Base-by-base conservation (phyloP, 2,888 invertebrate genomes). In the Conchocele bisecta region DNA sequence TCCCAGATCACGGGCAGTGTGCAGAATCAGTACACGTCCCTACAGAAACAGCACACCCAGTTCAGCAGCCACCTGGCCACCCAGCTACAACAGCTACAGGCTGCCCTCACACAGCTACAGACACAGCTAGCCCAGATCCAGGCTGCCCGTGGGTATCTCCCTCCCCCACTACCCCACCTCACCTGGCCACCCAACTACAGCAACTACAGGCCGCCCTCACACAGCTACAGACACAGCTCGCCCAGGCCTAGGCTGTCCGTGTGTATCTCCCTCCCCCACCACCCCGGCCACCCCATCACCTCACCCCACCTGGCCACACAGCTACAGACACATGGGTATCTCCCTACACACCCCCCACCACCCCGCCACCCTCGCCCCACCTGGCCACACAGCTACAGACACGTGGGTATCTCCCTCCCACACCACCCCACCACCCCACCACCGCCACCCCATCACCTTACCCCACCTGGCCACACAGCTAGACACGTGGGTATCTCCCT, bases 1-100 rank as follows among this genome's bases (percentile, higher is more conserved):
- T 93, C 95, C 6, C 94, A 95, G 77, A 94, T 97, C 71, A 94
- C 95, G 4, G 94, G 94, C 79, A 94, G 95, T 76, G 96, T 97
- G 5, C 96, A 97, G 91, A 93, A 94, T 33, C 91, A 91, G 66
- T 96, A 97, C 87, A 96, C 96, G 86, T 94, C 94, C 92, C 96
- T 97, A 88, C 95, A 97, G 92, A 94, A 95, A 41, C 99, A 99
- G 89, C 99, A 99, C 92, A 96, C 97, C 91, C 96, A 98, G 13
- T 99, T 98, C 90, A 96, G 97, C 13, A 94, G 95, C 67, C 99
- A 99, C 92, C 95, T 98, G 6, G 85, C 86, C 64, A 72, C 69
- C 11, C 71, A 93, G 92, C 80, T 93, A 91, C 86, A 92, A 53
- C 87, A 86, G 48, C 84, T 89, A 39, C 91, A 91, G 73, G 90